phyloP scores from a whole-genome alignment of 2,797 vertebrate genomes.

The Tinamus major region DNA sequence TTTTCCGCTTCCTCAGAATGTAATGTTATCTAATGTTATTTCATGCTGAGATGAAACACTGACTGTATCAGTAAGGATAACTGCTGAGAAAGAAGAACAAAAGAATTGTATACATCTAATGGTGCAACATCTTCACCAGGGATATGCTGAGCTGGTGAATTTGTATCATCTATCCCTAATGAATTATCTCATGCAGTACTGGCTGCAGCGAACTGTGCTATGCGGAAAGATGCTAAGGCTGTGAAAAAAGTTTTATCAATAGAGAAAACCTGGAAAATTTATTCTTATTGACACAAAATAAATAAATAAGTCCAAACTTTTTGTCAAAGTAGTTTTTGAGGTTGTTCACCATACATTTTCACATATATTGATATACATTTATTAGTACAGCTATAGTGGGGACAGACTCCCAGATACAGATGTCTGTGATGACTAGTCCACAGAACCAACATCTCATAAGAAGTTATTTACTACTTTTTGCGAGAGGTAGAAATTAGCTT shows the following conservation, averaged over 20 bases:
- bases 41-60: slow-evolving; percentile 77
- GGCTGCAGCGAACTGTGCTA: slow-evolving; percentile 54
- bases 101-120: slow-evolving; percentile 69
- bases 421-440: background rate
- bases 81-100: slow-evolving; percentile 78
- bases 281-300: background rate
- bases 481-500: background rate
- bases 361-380: background rate
- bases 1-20: slow-evolving; percentile 60
- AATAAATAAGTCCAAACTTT: background rate
- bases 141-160: slow-evolving; percentile 74
- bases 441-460: background rate
- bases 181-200: slow-evolving; percentile 60
- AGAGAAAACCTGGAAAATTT: background rate
- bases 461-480: background rate
- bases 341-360: background rate
- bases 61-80: slow-evolving; percentile 69
- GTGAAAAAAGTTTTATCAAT: slow-evolving; percentile 22
- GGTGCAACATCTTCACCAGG: slow-evolving; percentile 54
- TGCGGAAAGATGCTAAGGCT: slow-evolving; percentile 45
- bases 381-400: background rate
- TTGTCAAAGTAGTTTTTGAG: background rate
- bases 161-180: slow-evolving; percentile 66
- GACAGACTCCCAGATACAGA: background rate
- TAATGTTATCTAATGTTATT: slow-evolving; percentile 75